Percentiles rank a stretch among this genome's conserved stretches.
Evolutionary conservation across 2,888 invertebrate genomes (phyloP).

Genomic region (Drosophila nr. perissopoda): DNA sequence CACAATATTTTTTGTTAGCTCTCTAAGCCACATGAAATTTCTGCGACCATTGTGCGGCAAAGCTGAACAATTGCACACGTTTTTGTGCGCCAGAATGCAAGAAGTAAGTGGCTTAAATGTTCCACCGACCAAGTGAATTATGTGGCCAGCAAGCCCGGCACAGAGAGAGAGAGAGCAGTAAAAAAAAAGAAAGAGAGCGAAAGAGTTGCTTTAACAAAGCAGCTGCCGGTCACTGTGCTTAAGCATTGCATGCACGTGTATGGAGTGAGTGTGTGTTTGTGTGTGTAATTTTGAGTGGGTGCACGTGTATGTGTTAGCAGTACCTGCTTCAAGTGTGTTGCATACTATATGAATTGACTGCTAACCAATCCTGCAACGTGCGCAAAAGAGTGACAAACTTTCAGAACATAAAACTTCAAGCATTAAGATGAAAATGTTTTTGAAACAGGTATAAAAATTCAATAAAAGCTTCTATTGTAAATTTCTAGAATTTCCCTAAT

Average conservation of each 20-base stretch:
- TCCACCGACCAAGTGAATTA: conserved; percentile 68
- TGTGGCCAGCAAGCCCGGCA: conserved; percentile 10
- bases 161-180: neutral
- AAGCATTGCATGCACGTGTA: conserved; percentile 22
- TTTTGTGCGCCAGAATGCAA: conserved; percentile 70
- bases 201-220: conserved; percentile 29
- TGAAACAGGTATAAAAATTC: conserved; percentile 38
- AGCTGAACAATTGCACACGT: conserved; percentile 74
- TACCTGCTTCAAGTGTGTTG: conserved; percentile 24
- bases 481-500: neutral
- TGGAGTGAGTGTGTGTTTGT: conserved; percentile 3
- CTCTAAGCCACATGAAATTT: conserved; percentile 72
- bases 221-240: conserved; percentile 46
- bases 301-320: conserved; percentile 4
- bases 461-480: neutral
- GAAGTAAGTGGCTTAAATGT: conserved; percentile 73
- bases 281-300: neutral
- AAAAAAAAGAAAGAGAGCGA: neutral
- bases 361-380: conserved; percentile 34
- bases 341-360: conserved; percentile 28
- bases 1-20: conserved; percentile 51
- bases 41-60: conserved; percentile 66
- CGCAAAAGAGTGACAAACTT: conserved; percentile 15
- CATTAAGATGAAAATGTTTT: conserved; percentile 39
- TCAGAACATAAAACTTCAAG: conserved; percentile 3